These are phyloP conservation scores for Poecile atricapillus DNA, from an alignment of 2,113 vertebrate genomes.

Conservation along the genomic window DNA sequence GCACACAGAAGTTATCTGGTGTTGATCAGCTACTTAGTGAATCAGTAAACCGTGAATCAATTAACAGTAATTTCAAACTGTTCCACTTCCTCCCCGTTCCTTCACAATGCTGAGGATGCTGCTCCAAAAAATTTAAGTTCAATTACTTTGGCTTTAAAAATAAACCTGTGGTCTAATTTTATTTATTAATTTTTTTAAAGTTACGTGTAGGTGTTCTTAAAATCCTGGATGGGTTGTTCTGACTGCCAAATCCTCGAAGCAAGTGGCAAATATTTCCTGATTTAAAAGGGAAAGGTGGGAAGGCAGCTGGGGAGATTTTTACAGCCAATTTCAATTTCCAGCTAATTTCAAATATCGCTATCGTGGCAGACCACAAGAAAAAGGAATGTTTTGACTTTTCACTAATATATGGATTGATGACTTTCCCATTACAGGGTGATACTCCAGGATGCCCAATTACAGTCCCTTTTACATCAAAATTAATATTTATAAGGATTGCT, in stretches of 20 bases:
- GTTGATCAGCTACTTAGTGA: neutral
- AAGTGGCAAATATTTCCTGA: neutral
- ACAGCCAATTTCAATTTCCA: neutral
- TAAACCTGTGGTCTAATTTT: neutral
- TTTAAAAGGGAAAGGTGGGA: neutral
- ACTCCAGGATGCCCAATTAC: neutral
- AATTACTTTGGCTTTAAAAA: neutral
- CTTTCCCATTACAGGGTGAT: neutral
- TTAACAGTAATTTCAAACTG: neutral
- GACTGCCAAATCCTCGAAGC: neutral
- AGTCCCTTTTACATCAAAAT: neutral
- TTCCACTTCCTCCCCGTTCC: neutral
- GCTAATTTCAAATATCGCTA: neutral
- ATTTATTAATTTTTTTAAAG: neutral
- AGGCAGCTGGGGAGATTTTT: neutral
- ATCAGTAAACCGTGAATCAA: neutral
- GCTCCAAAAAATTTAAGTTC: neutral
- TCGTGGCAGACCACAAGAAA: neutral
- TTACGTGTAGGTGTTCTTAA: neutral
- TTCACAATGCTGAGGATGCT: neutral
- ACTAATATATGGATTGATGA: neutral
- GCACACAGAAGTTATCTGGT: neutral
- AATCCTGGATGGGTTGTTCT: neutral
- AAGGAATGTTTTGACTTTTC: neutral
- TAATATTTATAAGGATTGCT: neutral